These are phyloP conservation scores for Gymnoscelis rufifasciata DNA, from an alignment of 2,888 invertebrate genomes.

Conservation along the genomic window DNA sequence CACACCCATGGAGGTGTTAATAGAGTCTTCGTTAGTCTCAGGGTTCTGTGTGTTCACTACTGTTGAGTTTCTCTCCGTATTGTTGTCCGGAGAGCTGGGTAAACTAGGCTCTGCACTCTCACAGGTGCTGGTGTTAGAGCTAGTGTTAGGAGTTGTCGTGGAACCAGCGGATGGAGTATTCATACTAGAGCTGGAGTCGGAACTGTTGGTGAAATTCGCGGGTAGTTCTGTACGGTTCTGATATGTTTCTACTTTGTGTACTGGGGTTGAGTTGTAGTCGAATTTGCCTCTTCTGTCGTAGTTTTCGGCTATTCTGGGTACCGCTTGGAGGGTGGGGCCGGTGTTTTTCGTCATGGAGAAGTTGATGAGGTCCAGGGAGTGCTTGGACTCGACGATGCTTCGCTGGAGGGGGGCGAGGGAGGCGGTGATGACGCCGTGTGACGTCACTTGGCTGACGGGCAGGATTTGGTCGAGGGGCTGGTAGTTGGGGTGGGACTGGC, in stretches of 20 bases:
- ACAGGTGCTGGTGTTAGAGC: conserved; percentile 85
- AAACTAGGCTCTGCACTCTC: conserved; percentile 85
- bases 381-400: conserved; percentile 57
- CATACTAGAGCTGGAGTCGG: conserved; percentile 84
- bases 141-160: conserved; percentile 83
- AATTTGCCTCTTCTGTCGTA: conserved; percentile 56
- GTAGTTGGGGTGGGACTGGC: conserved; percentile 62
- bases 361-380: conserved; percentile 60
- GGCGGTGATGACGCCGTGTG: conserved; percentile 44
- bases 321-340: conserved; percentile 49
- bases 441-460: conserved; percentile 27
- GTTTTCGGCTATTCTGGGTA: conserved; percentile 52
- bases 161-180: conserved; percentile 80
- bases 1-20: conserved; percentile 64
- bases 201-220: conserved; percentile 66
- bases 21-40: conserved; percentile 46
- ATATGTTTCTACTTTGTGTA: conserved; percentile 55
- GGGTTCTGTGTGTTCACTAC: conserved; percentile 34
- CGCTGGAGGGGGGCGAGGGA: conserved; percentile 38
- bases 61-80: conserved; percentile 49
- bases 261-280: conserved; percentile 52
- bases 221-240: conserved; percentile 58
- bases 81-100: conserved; percentile 81
- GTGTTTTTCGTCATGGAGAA: conserved; percentile 47
- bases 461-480: conserved; percentile 25